Base-by-base conservation (phyloP, 1,140 invertebrate species). In the Drusus annulatus region DNA sequence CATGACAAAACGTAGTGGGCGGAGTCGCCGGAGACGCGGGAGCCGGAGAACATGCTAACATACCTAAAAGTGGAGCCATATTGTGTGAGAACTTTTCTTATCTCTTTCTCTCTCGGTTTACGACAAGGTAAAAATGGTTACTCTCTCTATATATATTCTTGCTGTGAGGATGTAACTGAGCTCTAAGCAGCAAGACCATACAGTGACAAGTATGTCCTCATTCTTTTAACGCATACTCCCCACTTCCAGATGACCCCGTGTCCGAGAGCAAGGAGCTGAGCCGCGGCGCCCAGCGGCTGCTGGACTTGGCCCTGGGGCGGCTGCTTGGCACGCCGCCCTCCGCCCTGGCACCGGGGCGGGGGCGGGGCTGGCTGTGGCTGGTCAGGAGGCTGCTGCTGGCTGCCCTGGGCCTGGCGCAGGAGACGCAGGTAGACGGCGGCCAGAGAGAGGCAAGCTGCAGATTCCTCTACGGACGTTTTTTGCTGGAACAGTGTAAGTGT, bases 351-450 rank as follows among this genome's bases (percentile, higher is more conserved):
- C 50, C 25, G 5, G 77, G 31, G n/a, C 21, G 31, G 16, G 65
- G 63, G 5, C 63, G 51, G n/a, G 79, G 79, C 16, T 80, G 79
- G 79, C n/a, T 76, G 50, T 80, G 79, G 79, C 65, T 80, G 23
- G 45, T 68, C 6, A 28, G 65, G 62, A 52, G 56, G 23, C 60
- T 80, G 31, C 51, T 76, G 7, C 74, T 76, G 21, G 62, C 51
- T 2, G 58, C 73, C 25, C 58, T 80, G n/a, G 79, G 65, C 1
- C n/a, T 76, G n/a, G 71, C 73, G 4, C n/a, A 76, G 51, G 10
- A 0, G 2, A 21, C 16, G 16, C 28, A 28, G 15, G 13, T 68
- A 2, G 79, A 80, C 25, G 79, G 73, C 6, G 79, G 79, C 15
- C 21, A 68, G 17, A 63, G 54, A 17, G 62, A 76, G 19, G 79